Evolutionary conservation across 2,888 invertebrate genomes (phyloP).

Genomic region (Steromphala cineraria): DNA sequence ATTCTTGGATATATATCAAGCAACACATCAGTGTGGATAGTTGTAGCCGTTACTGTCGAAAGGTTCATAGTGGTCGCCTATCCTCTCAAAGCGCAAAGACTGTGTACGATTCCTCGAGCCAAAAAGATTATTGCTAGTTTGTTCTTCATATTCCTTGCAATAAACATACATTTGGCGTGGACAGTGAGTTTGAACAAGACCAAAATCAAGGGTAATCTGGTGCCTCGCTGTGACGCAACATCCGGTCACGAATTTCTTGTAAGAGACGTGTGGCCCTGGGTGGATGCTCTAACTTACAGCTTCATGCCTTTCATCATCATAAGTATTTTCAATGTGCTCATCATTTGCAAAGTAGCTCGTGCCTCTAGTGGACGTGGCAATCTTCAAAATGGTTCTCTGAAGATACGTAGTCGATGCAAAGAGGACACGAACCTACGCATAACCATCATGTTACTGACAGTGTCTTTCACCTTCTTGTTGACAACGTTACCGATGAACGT

Average conservation of each 20-base stretch:
- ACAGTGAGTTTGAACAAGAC: background rate
- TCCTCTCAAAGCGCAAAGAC: background rate
- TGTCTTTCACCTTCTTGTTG: conserved; percentile 69
- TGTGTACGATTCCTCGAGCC: background rate
- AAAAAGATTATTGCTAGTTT: background rate
- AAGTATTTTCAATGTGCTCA: conserved; percentile 52
- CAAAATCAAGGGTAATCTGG: no score
- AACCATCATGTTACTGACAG: conserved; percentile 16
- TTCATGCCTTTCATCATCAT: conserved; percentile 70
- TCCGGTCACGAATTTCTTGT: conserved; percentile 38
- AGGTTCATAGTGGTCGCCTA: background rate
- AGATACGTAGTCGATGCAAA: background rate
- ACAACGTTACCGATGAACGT: conserved; percentile 71
- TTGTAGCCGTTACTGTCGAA: conserved; percentile 1
- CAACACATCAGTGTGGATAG: conserved; percentile 69
- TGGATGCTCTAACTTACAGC: conserved; percentile 69
- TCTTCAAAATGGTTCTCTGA: background rate
- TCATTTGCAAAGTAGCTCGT: conserved; percentile 36
- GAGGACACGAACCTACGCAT: background rate
- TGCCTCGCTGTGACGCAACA: background rate
- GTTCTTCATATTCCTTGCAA: background rate
- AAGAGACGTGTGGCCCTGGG: conserved; percentile 68
- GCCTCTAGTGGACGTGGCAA: background rate
- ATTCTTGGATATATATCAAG: conserved; percentile 67
- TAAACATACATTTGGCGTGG: background rate